A percentile compares a stretch with the other conserved stretches of the same genome.
Evolutionary conservation across 2,888 invertebrate genomes (phyloP).

Genomic region (Scaptodrosophila latifasciaeformis): DNA sequence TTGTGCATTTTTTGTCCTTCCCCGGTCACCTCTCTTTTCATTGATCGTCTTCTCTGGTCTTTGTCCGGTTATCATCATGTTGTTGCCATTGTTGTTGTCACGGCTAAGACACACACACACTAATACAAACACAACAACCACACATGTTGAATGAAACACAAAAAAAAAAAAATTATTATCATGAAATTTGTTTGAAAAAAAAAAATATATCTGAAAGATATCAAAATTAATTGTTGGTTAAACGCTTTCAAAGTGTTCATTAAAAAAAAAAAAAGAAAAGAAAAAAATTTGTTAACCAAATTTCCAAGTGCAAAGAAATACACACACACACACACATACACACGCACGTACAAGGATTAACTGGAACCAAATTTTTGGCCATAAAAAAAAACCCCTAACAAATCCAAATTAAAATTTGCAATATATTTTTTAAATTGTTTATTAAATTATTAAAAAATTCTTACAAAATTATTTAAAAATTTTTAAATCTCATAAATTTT

Average conservation of each 20-base stretch:
- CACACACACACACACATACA: conserved; percentile 8
- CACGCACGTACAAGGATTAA: conserved; percentile 36
- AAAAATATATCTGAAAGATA: conserved; percentile 17
- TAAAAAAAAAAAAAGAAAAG: conserved; percentile 18
- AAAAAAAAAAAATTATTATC: neutral
- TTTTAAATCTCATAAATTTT: conserved; percentile 14
- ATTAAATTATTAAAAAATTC: conserved; percentile 4
- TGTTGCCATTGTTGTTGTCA: conserved; percentile 32
- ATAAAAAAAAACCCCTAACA: conserved; percentile 4
- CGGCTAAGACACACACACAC: no score
- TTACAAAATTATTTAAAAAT: conserved; percentile 7
- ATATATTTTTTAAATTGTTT: conserved; percentile 1
- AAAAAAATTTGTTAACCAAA: no score
- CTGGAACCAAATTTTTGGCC: conserved; percentile 9
- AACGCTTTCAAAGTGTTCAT: conserved; percentile 29
- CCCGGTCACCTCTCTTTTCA: conserved; percentile 16
- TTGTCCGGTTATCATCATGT: conserved; percentile 23
- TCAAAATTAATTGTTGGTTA: conserved; percentile 15
- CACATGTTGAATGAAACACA: no score
- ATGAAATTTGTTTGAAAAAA: conserved; percentile 5
- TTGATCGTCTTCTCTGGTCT: no score
- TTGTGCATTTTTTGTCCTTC: neutral
- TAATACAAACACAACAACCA: no score
- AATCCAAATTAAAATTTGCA: no score
- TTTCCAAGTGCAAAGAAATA: conserved; percentile 10